phyloP scores from a whole-genome alignment of 1,140 invertebrate species.

The Orius insidiosus region DNA sequence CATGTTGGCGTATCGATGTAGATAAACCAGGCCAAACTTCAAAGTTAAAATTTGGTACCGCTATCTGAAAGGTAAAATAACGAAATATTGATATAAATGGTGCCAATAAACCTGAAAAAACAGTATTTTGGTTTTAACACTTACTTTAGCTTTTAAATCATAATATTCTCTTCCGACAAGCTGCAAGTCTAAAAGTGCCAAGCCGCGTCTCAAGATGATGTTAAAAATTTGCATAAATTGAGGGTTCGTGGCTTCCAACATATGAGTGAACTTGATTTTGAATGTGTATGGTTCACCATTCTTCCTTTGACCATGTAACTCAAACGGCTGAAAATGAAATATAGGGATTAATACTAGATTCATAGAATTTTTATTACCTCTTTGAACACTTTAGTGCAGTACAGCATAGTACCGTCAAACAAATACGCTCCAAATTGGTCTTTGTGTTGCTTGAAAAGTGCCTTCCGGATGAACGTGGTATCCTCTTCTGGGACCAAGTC shows the following conservation, averaged over 20 bases:
- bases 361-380: constrained; percentile 21
- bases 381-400: constrained; percentile 21
- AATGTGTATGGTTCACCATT: constrained; percentile 25
- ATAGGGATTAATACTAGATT: neutral
- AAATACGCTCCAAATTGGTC: constrained; percentile 31
- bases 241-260: constrained; percentile 25
- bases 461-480: constrained; percentile 38
- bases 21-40: neutral
- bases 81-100: neutral
- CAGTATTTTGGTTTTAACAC: constrained; percentile 15
- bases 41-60: neutral
- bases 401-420: constrained; percentile 33
- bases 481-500: constrained; percentile 59
- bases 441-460: constrained; percentile 35
- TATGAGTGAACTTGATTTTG: constrained; percentile 24
- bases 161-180: constrained; percentile 63
- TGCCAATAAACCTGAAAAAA: neutral
- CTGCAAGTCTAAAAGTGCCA: constrained; percentile 41
- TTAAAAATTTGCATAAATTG: constrained; percentile 48
- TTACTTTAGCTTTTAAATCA: constrained; percentile 45
- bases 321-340: constrained; percentile 16
- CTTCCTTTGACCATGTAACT: constrained; percentile 22
- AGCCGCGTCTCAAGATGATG: constrained; percentile 51
- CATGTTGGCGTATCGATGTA: constrained; percentile 62
- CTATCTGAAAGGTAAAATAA: neutral